Base-by-base conservation (phyloP, 2,888 invertebrate species). In the Macrophya alboannulata region DNA sequence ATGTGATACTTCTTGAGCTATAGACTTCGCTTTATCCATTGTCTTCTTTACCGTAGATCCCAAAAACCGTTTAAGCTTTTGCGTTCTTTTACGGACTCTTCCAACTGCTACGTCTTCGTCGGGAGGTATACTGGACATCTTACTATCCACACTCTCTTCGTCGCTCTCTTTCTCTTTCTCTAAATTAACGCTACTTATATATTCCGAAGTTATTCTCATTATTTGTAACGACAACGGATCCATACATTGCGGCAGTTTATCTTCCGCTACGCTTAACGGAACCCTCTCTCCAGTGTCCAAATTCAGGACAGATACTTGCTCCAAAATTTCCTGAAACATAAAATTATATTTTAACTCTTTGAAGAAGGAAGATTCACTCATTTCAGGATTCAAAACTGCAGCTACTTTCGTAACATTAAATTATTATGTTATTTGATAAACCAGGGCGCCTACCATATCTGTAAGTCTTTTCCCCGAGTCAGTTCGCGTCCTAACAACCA, bases 201-300 rank as follows among this genome's bases (percentile, higher is more conserved):
- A 99, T 94, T 99, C 98, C 0, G 98, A 98, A 0, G 98, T 98
- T 85, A 98, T 95, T 86, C 98, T 95, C 97, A 99, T 98, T 92
- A 99, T 99, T 94, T 99, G 99, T 88, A 99, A 94, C 31, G 98
- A 98, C 86, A 99, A 95, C 4, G 99, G 99, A 95, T 99, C 99
- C 92, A 98, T 97, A 93, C 98, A 97, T 92, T 97, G 97, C 0
- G 98, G 98, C 88, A 98, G 94, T 94, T 98, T 98, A 93, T 99
- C 98, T 92, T 99, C 99, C 1, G 99, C 99, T 90, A 97, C 97
- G 92, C 98, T 98, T 86, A 99, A 94, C n/a, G 99, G 98, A 89
- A 99, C 97, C 89, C 97, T 96, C 94, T 99, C 99, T 3, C 99
- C 98, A 9, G 97, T 97, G 92, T 97, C 97, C 86, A 97, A 94